Conservation (phyloP, 2,797 vertebrate genomes). For the Hephaestus fuliginosus region DNA sequence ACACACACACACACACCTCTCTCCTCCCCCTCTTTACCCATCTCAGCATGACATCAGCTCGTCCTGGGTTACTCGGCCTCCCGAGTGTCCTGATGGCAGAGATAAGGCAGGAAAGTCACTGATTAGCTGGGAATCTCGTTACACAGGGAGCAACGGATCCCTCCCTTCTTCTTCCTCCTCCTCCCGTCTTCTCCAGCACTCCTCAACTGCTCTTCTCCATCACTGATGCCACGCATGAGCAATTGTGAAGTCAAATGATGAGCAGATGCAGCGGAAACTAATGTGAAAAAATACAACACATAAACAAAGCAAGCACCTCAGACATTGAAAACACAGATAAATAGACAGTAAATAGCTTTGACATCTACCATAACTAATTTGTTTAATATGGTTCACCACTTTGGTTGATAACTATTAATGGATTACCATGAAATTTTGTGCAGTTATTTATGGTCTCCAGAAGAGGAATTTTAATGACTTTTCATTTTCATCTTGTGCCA, state of each 20-base stretch:
- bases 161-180: conserved; percentile 69
- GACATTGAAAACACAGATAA: neutral
- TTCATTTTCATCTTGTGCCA: neutral
- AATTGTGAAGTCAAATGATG: conserved; percentile 31
- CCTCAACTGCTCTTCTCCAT: conserved; percentile 46
- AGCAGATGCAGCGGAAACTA: conserved; percentile 46
- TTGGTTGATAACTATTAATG: neutral
- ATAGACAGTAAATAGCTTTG: neutral
- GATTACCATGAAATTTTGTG: neutral
- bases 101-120: conserved; percentile 89
- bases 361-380: neutral
- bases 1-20: conserved; percentile 23
- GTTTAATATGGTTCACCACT: too few species aligned
- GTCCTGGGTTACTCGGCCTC: conserved; percentile 88
- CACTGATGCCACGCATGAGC: conserved; percentile 62
- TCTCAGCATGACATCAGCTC: conserved; percentile 88
- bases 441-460: neutral
- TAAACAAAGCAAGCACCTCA: neutral
- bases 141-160: conserved; percentile 85
- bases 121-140: conserved; percentile 89
- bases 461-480: neutral
- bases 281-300: neutral
- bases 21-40: conserved; percentile 66
- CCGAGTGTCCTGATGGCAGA: conserved; percentile 86
- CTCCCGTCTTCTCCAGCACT: conserved; percentile 47